phyloP scores from a whole-genome alignment of 2,888 invertebrate genomes.

The Acrocyrtus sp. region DNA sequence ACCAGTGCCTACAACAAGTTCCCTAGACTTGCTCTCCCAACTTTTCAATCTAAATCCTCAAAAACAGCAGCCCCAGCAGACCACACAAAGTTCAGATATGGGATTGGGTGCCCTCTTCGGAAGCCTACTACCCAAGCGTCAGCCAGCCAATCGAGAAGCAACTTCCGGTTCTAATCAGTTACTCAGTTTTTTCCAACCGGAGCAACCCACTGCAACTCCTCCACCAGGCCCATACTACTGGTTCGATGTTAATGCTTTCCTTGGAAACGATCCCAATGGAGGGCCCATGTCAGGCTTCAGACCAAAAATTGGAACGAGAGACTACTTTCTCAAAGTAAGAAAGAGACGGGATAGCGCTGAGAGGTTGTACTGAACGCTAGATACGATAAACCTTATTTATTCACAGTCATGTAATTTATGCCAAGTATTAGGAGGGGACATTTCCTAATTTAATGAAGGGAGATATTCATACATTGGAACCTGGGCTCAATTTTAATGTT shows the following conservation, averaged over 20 bases:
- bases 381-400: background rate
- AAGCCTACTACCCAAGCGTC: slow-evolving; percentile 13
- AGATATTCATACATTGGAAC: no score
- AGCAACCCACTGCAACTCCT: slow-evolving; percentile 40
- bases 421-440: slow-evolving; percentile 18
- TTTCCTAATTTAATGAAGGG: no score
- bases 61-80: background rate
- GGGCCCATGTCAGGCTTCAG: slow-evolving; percentile 56
- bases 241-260: slow-evolving; percentile 59
- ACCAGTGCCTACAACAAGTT: slow-evolving; percentile 38
- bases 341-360: slow-evolving; percentile 22
- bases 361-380: slow-evolving; percentile 7
- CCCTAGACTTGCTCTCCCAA: slow-evolving; percentile 56
- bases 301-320: slow-evolving; percentile 59
- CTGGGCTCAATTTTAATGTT: no score
- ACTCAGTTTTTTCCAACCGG: slow-evolving; percentile 47
- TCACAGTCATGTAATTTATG: slow-evolving; percentile 30
- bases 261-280: slow-evolving; percentile 52
- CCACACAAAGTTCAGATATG: background rate
- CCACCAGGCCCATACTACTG: slow-evolving; percentile 60
- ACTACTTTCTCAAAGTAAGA: slow-evolving; percentile 29
- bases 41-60: slow-evolving; percentile 41
- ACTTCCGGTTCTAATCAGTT: slow-evolving; percentile 76
- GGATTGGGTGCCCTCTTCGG: slow-evolving; percentile 15
- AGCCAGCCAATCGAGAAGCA: slow-evolving; percentile 62